Percentiles rank a stretch among this genome's conserved stretches.
Evolutionary conservation across 1,140 invertebrate genomes (phyloP).

Genomic region (Pseudomyrmex pallidus): DNA sequence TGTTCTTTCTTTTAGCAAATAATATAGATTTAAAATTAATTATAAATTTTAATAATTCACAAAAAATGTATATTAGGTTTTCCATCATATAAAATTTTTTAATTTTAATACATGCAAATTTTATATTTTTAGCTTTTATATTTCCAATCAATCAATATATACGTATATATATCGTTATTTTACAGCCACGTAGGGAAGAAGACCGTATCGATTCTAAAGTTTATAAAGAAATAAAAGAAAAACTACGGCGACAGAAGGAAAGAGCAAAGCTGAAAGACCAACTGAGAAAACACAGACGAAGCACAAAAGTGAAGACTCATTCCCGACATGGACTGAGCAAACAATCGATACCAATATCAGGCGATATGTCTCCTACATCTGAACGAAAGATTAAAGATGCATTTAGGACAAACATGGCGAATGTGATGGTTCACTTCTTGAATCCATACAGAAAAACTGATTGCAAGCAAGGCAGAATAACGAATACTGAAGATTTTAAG

Average conservation of each 20-base stretch:
- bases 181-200: slow-evolving; percentile 91
- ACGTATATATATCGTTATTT: slow-evolving; percentile 45
- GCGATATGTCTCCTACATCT: slow-evolving; percentile 78
- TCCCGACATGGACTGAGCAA: slow-evolving; percentile 78
- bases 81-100: too few relatives aligned
- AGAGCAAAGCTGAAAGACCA: slow-evolving; percentile 84
- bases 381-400: slow-evolving; percentile 92
- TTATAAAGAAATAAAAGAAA: slow-evolving; percentile 93
- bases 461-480: slow-evolving; percentile 94
- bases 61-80: not conserved
- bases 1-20: slow-evolving; percentile 62
- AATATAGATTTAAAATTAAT: slow-evolving; percentile 5
- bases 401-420: slow-evolving; percentile 95
- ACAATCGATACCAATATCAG: slow-evolving; percentile 75
- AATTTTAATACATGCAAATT: too few relatives aligned
- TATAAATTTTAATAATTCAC: not conserved
- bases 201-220: slow-evolving; percentile 89
- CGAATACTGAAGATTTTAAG: slow-evolving; percentile 97
- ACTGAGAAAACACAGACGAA: slow-evolving; percentile 81
- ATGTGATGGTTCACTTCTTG: slow-evolving; percentile 94
- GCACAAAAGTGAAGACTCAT: slow-evolving; percentile 81
- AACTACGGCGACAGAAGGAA: slow-evolving; percentile 89
- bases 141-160: slow-evolving; percentile 9
- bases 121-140: too few relatives aligned
- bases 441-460: slow-evolving; percentile 95